These are phyloP conservation scores for Melanotaenia duboulayi DNA, from an alignment of 2,113 vertebrate species.

Conservation along the genomic window DNA sequence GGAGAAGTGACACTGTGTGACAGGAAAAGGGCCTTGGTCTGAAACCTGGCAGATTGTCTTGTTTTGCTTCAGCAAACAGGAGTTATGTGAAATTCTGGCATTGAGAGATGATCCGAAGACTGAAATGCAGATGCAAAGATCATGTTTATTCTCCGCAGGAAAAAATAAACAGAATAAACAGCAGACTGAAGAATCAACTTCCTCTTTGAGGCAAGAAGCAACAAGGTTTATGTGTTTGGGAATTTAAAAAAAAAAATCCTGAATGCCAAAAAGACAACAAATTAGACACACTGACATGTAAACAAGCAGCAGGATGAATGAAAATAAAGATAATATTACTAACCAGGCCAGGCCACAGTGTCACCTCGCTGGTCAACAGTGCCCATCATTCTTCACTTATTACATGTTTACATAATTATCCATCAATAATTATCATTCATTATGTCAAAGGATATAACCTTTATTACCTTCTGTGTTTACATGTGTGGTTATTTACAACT, in stretches of 20 bases:
- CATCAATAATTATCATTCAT: no score
- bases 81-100: constrained; percentile 9
- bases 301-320: no score
- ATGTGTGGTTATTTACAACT: no score
- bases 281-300: neutral
- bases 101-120: constrained; percentile 29
- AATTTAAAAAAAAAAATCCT: no score
- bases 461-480: no score
- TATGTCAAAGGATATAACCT: no score
- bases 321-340: no score
- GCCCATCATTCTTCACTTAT: no score
- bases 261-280: neutral
- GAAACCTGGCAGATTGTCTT: neutral
- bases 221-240: neutral
- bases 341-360: no score
- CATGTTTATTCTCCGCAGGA: constrained; percentile 8
- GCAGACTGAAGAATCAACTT: constrained; percentile 1
- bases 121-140: constrained; percentile 25
- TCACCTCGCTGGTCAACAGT: no score
- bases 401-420: no score
- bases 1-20: neutral
- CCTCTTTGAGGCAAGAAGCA: neutral
- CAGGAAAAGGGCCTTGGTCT: constrained; percentile 1
- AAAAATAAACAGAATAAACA: constrained; percentile 5
- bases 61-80: constrained; percentile 10